phyloP scores from a whole-genome alignment of 2,797 vertebrate genomes.

The Trachops cirrhosus region DNA sequence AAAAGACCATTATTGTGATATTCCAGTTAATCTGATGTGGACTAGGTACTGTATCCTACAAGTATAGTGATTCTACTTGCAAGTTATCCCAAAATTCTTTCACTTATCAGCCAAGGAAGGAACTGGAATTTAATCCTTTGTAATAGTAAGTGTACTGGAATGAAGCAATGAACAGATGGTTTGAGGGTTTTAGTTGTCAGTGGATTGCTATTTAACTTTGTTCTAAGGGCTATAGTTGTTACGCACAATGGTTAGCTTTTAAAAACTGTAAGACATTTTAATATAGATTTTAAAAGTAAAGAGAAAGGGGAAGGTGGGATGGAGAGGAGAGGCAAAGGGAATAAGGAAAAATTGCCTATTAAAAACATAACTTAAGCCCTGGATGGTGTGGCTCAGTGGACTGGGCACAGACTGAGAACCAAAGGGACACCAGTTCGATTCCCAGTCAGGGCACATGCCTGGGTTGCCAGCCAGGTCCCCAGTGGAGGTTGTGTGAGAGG shows the following conservation, averaged over 20 bases:
- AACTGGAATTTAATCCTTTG: not conserved
- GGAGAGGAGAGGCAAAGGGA: not conserved
- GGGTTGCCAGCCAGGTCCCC: not conserved
- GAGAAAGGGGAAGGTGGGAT: not conserved
- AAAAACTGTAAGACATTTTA: constrained; percentile 24
- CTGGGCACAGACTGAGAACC: not conserved
- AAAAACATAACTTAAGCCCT: not conserved
- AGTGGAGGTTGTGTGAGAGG: not conserved
- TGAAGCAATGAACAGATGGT: not conserved
- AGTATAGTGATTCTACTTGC: not conserved
- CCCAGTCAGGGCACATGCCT: not conserved
- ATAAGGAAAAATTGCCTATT: not conserved
- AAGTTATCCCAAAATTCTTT: not conserved
- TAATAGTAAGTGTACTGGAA: not conserved
- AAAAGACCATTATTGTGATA: not conserved
- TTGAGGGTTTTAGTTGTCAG: not conserved
- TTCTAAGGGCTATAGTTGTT: not conserved
- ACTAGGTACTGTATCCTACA: not conserved
- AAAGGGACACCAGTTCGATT: not conserved
- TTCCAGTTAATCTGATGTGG: not conserved
- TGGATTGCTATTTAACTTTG: not conserved
- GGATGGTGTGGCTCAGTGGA: not conserved
- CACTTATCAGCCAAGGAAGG: not conserved
- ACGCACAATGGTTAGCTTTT: not conserved
- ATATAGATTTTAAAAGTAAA: not conserved